Evolutionary conservation across 2,113 vertebrate species (phyloP).

Genomic region (Megaleporinus macrocephalus): DNA sequence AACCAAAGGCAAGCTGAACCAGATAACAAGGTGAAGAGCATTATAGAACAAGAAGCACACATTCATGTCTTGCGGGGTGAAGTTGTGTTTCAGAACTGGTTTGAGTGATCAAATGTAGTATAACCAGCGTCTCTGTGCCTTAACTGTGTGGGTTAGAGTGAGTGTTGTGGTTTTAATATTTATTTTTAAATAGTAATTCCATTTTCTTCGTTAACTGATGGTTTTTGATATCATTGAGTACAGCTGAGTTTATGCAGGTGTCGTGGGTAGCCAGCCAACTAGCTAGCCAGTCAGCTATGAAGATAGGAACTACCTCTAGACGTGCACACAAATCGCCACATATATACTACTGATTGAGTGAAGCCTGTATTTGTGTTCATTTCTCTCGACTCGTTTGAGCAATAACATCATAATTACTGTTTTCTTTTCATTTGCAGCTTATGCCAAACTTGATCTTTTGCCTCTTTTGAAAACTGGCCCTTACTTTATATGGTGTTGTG

Average conservation of each 20-base stretch:
- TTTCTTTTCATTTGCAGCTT: slow-evolving; percentile 8
- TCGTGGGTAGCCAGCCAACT: not conserved
- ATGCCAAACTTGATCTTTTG: slow-evolving; percentile 10
- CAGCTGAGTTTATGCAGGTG: not conserved
- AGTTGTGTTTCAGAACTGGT: not conserved
- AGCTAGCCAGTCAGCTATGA: not conserved
- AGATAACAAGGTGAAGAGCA: not conserved
- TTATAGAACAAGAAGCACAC: not conserved
- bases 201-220: not conserved
- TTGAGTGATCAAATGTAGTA: slow-evolving; percentile 1
- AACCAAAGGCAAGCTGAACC: slow-evolving; percentile 20
- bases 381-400: not conserved
- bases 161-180: not conserved
- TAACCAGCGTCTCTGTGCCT: slow-evolving; percentile 25
- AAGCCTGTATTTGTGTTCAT: not conserved
- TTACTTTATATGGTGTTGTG: not conserved
- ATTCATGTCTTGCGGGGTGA: not conserved
- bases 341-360: slow-evolving; percentile 25
- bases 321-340: not conserved
- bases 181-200: not conserved
- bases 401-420: not conserved
- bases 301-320: slow-evolving; percentile 34
- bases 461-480: not conserved
- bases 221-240: not conserved
- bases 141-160: slow-evolving; percentile 8